Evolutionary conservation across 2,113 vertebrate species (phyloP).

Genomic region (Rhineura floridana): DNA sequence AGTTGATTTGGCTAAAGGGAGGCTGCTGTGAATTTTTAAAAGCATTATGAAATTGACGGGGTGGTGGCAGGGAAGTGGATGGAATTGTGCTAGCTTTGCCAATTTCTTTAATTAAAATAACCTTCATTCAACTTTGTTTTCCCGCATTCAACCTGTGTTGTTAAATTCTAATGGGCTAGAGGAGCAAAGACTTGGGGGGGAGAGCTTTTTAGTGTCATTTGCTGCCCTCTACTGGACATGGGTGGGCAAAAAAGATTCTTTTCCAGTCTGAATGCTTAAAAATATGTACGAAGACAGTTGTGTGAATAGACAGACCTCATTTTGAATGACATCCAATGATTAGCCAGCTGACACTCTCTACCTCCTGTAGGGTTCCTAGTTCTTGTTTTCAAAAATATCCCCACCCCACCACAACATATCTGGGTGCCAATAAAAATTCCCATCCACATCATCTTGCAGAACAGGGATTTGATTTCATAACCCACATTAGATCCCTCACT

Average conservation of each 20-base stretch:
- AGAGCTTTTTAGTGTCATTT: slow-evolving; percentile 57
- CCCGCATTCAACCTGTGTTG: not conserved
- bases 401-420: too few relatives aligned
- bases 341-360: not conserved
- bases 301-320: not conserved
- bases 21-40: not conserved
- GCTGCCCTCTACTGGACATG: slow-evolving; percentile 69
- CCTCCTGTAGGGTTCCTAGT: not conserved
- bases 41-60: slow-evolving; percentile 7
- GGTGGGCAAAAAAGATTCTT: not conserved
- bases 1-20: not conserved
- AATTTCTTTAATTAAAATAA: slow-evolving; percentile 30
- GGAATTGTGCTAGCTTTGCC: not conserved
- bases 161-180: not conserved
- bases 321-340: not conserved
- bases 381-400: not conserved
- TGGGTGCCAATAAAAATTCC: not conserved
- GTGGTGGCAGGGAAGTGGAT: not conserved
- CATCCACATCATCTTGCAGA: not conserved
- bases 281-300: not conserved
- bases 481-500: not conserved
- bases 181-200: rapidly evolving
- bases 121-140: slow-evolving; percentile 3
- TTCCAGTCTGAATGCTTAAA: not conserved
- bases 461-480: not conserved